Percentiles rank a stretch among this genome's conserved stretches.
Evolutionary conservation across 2,113 vertebrate species (phyloP).

Genomic region (Jaculus jaculus): DNA sequence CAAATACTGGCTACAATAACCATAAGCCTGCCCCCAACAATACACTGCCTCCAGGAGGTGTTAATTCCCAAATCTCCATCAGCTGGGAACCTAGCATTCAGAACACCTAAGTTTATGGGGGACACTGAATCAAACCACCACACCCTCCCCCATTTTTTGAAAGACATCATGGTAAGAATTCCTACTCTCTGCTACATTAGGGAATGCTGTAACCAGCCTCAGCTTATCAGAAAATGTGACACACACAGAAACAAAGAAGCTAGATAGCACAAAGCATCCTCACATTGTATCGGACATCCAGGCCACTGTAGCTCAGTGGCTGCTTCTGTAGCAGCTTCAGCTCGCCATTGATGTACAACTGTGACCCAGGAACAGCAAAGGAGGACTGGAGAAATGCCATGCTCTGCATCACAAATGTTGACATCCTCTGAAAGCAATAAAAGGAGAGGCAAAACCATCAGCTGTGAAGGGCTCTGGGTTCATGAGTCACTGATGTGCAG

Average conservation of each 20-base stretch:
- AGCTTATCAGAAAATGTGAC: neutral
- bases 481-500: neutral
- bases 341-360: slow-evolving; percentile 91
- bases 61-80: too few relatives aligned
- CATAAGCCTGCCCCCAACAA: too few relatives aligned
- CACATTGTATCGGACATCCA: slow-evolving; percentile 93
- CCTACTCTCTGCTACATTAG: neutral
- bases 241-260: neutral
- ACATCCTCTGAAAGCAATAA: slow-evolving; percentile 90
- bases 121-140: too few relatives aligned
- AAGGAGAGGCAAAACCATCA: neutral
- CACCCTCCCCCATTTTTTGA: neutral
- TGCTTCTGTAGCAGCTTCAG: slow-evolving; percentile 92
- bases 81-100: too few relatives aligned
- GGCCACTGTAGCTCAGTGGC: slow-evolving; percentile 88
- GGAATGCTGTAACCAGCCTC: neutral
- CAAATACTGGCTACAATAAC: too few relatives aligned
- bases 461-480: neutral
- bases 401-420: slow-evolving; percentile 95
- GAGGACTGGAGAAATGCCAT: slow-evolving; percentile 92
- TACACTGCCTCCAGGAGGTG: too few relatives aligned
- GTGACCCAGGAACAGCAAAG: slow-evolving; percentile 90
- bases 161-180: slow-evolving; percentile 20
- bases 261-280: slow-evolving; percentile 50
- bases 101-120: too few relatives aligned